Base-by-base conservation (phyloP, 2,797 vertebrate genomes). In the Loris lydekkerianus region DNA sequence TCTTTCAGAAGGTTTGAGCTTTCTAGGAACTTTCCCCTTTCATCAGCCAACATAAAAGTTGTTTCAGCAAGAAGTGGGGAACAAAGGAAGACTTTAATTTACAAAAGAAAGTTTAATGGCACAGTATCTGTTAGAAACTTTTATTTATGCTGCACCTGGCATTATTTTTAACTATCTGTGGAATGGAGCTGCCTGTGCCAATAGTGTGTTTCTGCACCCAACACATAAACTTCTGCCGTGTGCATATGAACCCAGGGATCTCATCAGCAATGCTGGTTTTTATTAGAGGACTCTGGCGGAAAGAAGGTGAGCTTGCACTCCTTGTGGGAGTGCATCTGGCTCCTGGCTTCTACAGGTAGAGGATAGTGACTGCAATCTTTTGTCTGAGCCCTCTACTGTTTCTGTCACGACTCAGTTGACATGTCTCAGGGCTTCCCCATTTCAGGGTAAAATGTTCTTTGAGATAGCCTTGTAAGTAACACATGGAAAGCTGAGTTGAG, bases 81-180 rank as follows among this genome's bases (percentile, higher is more conserved):
- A 97, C 89, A 97, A 93, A 80, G 58, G 37, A 86, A 78, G 75
- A 92, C 84, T 88, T 96, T 94, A 70, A 95, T 94, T 97, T 95
- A 88, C 81, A 94, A 96, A 93, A 93, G 63, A 70, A 94, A 95
- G 70, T 91, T 53, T 69, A 86, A 96, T 61, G 80, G 87, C 43
- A 91, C 89, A 78, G 75, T 43, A 82, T 97, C 88, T 95, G 70
- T 89, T 96, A 97, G 92, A 63, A 96, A 93, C 82, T 97, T 97
- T 72, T 70, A 96, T 95, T 96, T 97, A 81, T 83, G 76, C 70
- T 84, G 67, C 89, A 94, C 3, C 97, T 97, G 96, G 88, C 83
- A 86, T 13, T 97, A 94, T 75, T 90, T 95, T 97, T 97, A 97
- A 83, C 97, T 95, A 85, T 97, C 89, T 93, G 90, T 92, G 94